Evolutionary conservation across 2,888 invertebrate species (phyloP).

Genomic region (Dicyrtomina minuta): DNA sequence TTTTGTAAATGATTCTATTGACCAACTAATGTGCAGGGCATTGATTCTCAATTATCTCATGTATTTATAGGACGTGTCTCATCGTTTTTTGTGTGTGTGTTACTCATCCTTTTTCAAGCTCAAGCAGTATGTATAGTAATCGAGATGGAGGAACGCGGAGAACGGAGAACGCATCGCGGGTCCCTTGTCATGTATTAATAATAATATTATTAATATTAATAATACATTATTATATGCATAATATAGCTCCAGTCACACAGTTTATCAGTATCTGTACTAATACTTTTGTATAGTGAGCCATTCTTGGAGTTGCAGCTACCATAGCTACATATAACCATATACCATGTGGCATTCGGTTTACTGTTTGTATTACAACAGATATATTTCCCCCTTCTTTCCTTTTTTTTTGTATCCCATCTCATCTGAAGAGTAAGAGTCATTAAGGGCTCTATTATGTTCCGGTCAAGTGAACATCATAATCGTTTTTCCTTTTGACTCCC

Average conservation of each 20-base stretch:
- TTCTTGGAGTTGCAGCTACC: too few relatives aligned
- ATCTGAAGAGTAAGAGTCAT: conserved; percentile 23
- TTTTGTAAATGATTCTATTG: conserved; percentile 32
- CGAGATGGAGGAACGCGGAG: too few relatives aligned
- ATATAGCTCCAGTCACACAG: too few relatives aligned
- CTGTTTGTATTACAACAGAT: too few relatives aligned
- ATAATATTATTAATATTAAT: too few relatives aligned
- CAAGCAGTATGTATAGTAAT: too few relatives aligned
- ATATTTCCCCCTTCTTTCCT: conserved; percentile 11
- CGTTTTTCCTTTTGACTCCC: not conserved
- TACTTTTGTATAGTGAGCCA: too few relatives aligned
- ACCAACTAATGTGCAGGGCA: conserved; percentile 38
- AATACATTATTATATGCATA: too few relatives aligned
- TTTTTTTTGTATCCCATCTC: conserved; percentile 21
- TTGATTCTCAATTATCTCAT: conserved; percentile 45
- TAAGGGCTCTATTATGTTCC: conserved; percentile 16
- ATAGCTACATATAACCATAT: too few relatives aligned
- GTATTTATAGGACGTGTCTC: conserved; percentile 22
- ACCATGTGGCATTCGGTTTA: conserved; percentile 19
- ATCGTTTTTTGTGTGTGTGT: too few relatives aligned
- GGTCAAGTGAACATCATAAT: conserved; percentile 24
- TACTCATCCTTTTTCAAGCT: too few relatives aligned
- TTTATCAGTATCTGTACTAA: too few relatives aligned
- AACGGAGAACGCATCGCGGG: not conserved
- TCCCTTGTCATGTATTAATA: conserved; percentile 14